Percentiles rank a stretch among this genome's conserved stretches.
These are phyloP conservation scores for Lepas anatifera DNA, from an alignment of 2,888 invertebrate genomes.

Conservation along the genomic window DNA sequence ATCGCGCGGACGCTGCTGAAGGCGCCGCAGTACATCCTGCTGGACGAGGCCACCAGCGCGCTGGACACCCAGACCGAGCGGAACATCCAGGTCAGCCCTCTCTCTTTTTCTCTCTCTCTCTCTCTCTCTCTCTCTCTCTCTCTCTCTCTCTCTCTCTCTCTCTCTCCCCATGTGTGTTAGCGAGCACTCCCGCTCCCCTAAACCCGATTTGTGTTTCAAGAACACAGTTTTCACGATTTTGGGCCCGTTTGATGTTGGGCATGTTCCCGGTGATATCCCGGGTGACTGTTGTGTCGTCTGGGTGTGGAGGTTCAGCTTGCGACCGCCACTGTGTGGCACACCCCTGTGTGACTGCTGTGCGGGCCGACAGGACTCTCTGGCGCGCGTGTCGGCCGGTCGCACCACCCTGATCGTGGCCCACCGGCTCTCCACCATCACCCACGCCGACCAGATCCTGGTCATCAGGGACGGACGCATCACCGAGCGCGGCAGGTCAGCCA, in stretches of 20 bases:
- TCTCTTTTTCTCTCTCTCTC: too few species aligned
- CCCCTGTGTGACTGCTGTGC: not conserved
- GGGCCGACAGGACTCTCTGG: constrained; percentile 49
- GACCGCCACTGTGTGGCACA: too few species aligned
- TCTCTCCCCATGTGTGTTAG: too few species aligned
- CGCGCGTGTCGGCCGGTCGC: constrained; percentile 63
- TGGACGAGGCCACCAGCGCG: constrained; percentile 93
- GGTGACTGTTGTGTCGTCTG: too few species aligned
- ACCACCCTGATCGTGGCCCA: constrained; percentile 93
- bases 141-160: too few species aligned
- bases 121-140: too few species aligned
- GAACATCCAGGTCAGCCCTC: constrained; percentile 57
- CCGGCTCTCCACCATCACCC: constrained; percentile 82
- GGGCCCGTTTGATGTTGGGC: too few species aligned
- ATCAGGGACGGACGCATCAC: constrained; percentile 80
- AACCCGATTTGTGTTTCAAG: too few species aligned
- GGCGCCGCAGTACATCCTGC: constrained; percentile 71
- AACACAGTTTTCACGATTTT: too few species aligned
- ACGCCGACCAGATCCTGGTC: constrained; percentile 89
- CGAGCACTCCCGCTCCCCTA: too few species aligned
- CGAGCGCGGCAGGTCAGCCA: constrained; percentile 66
- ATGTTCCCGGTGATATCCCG: too few species aligned
- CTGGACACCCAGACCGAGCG: constrained; percentile 91
- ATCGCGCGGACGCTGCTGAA: constrained; percentile 92
- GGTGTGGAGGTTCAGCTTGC: too few species aligned